These are phyloP conservation scores for Agrochola macilenta DNA, from an alignment of 2,888 invertebrate species.

Conservation along the genomic window DNA sequence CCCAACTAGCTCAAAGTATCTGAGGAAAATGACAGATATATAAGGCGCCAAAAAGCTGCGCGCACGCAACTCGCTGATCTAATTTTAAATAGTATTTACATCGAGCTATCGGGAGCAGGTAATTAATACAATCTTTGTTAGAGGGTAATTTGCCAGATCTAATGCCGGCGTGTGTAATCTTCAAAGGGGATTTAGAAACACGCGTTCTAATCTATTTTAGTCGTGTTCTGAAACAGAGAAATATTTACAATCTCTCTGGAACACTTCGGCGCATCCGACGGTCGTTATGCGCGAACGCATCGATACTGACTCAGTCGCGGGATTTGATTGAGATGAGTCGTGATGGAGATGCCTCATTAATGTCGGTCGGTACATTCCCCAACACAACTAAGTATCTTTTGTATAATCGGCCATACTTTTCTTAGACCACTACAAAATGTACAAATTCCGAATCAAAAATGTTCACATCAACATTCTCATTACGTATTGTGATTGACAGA, in stretches of 20 bases:
- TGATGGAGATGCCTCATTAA: constrained; percentile 85
- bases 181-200: constrained; percentile 91
- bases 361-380: constrained; percentile 75
- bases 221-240: constrained; percentile 90
- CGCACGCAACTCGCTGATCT: constrained; percentile 84
- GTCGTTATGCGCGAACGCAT: constrained; percentile 89
- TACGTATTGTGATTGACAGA: constrained; percentile 37
- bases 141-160: constrained; percentile 91
- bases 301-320: constrained; percentile 84
- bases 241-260: constrained; percentile 90
- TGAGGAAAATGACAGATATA: constrained; percentile 85
- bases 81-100: constrained; percentile 89
- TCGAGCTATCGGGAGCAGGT: constrained; percentile 89
- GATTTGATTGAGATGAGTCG: constrained; percentile 84
- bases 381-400: constrained; percentile 64
- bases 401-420: constrained; percentile 61
- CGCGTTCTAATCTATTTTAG: constrained; percentile 90
- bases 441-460: constrained; percentile 33
- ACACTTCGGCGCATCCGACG: constrained; percentile 90
- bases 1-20: constrained; percentile 72
- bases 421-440: constrained; percentile 31
- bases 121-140: constrained; percentile 91
- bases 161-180: constrained; percentile 90
- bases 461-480: constrained; percentile 27
- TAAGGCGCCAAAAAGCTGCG: constrained; percentile 81